These are phyloP conservation scores for Gallinago solitaria DNA, from an alignment of 2,797 vertebrate genomes.

Conservation along the genomic window DNA sequence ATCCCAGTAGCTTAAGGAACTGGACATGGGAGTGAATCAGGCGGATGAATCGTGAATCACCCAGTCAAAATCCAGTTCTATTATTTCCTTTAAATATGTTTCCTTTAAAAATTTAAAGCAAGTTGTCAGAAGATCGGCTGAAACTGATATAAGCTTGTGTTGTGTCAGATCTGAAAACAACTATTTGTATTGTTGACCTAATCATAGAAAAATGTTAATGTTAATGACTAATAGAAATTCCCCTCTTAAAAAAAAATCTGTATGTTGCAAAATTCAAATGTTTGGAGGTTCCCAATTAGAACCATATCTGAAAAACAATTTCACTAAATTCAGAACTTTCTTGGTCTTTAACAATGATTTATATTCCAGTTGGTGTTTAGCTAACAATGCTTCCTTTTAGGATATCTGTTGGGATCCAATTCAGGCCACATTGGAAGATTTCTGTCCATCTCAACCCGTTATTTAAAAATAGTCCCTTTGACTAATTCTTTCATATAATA, in stretches of 20 bases:
- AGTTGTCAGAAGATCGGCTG: neutral
- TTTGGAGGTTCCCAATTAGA: neutral
- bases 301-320: neutral
- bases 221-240: neutral
- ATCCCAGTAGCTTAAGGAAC: neutral
- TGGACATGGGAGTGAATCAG: neutral
- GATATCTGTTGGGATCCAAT: neutral
- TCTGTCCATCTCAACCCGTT: neutral
- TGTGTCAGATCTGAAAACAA: neutral
- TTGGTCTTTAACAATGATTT: neutral
- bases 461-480: neutral
- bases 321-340: neutral
- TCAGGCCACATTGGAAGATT: neutral
- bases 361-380: neutral
- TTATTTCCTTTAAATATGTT: neutral
- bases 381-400: neutral
- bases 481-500: neutral
- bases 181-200: neutral
- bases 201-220: neutral
- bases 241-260: neutral
- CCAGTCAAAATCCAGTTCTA: neutral
- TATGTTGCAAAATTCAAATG: neutral
- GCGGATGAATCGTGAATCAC: neutral
- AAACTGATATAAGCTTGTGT: neutral
- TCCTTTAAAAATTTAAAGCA: neutral